Percentiles rank a stretch among this genome's conserved stretches.
These are phyloP conservation scores for Crotophaga sulcirostris DNA, from an alignment of 2,113 vertebrate genomes.

Conservation along the genomic window DNA sequence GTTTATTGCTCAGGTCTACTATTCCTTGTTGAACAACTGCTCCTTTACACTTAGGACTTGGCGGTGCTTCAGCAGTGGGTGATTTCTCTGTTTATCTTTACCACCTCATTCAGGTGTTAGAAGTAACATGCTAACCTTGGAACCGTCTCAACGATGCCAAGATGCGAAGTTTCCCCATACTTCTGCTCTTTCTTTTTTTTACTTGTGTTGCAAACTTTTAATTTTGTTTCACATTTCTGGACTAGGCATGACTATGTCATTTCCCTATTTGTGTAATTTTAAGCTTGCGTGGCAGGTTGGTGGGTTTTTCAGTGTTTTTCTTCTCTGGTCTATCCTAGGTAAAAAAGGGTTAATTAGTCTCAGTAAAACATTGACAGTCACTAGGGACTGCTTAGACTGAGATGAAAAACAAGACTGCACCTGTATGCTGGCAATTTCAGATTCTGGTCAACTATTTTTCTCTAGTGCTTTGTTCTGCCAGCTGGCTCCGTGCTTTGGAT, in stretches of 20 bases:
- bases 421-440: slow-evolving; percentile 80
- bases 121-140: slow-evolving; percentile 31
- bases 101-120: slow-evolving; percentile 39
- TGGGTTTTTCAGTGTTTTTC: background rate
- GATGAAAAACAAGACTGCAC: slow-evolving; percentile 84
- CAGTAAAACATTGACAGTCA: slow-evolving; percentile 80
- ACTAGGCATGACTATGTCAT: background rate
- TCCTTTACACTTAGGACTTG: slow-evolving; percentile 17
- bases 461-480: slow-evolving; percentile 82
- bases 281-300: background rate
- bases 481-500: slow-evolving; percentile 81
- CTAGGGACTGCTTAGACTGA: slow-evolving; percentile 61
- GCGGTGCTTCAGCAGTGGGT: slow-evolving; percentile 23
- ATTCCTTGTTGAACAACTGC: slow-evolving; percentile 53
- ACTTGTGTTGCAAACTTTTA: background rate
- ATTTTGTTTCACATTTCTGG: background rate
- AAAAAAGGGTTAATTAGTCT: slow-evolving; percentile 73
- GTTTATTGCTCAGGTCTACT: slow-evolving; percentile 58
- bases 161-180: background rate
- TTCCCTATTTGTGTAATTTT: background rate
- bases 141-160: background rate
- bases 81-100: slow-evolving; percentile 53
- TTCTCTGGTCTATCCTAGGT: background rate
- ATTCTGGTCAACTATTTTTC: slow-evolving; percentile 80
- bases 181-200: background rate